Evolutionary conservation across 2,888 invertebrate genomes (phyloP), one percentile per base, ranked within the genome.

Genomic region (Nomada hirtipes): DNA sequence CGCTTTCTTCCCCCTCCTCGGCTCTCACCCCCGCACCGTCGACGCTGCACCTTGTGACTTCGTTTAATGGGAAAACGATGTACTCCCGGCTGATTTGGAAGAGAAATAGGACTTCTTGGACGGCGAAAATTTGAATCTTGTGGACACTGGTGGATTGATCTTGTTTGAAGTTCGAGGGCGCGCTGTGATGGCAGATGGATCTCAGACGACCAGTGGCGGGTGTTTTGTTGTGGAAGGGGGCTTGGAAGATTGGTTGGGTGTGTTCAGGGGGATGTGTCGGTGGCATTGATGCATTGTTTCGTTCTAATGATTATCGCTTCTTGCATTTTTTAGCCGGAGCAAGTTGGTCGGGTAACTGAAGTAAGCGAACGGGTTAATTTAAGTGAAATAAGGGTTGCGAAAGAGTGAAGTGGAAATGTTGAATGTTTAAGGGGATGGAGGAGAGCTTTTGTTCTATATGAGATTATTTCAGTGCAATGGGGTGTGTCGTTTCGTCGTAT

Each of bases 41-140:
- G 53, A 59, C 23, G 70, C 42, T 44, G 1, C 47, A 36, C 36
- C 65, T 4, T 15, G 70, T 57, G 79, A 85, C 76, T 74, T 64
- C 65, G 79, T 72, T 77, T 87, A 87, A 87, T 87, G 88, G 86
- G 81, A 86, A 83, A 86, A 72, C 86, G 79, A 86, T 87, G 86
- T 87, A 86, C 73, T 29, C 15, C 47, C 18, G 59, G n/a, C 23
- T 63, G 59, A 64, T 75, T 77, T 29, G 53, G 13, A 20, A 13
- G 18, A 11, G 44, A 61, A 11, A 15, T 44, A 26, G 23, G 29
- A 71, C 61, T 74, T 61, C 73, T 67, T 10, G 52, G 7, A n/a
- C 57, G 11, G 10, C 0, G 20, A 11, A n/a, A 2, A 3, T n/a
- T 26, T 15, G 29, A 42, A 57, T 42, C 65, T 55, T 20, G 29